Evolutionary conservation across 2,888 invertebrate species (phyloP), one percentile per base, ranked within the genome.

Genomic region (Chrysodeixis includens): DNA sequence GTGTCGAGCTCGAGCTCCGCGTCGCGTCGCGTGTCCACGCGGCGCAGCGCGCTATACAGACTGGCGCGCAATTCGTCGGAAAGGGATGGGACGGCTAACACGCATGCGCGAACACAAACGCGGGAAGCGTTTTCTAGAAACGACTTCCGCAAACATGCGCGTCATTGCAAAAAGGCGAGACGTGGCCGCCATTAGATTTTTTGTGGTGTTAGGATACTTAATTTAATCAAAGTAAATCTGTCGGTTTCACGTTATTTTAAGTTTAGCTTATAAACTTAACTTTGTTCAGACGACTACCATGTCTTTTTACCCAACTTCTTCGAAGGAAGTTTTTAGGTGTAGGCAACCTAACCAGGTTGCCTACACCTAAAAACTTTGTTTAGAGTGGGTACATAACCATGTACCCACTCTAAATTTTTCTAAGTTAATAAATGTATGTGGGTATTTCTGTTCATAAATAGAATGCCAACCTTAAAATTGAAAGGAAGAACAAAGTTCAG

Each of bases 101-200:
- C 93, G 94, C 94, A 93, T 93, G 94, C 94, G 94, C 89, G 59
- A 69, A 79, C 74, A 79, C 76, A 84, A 90, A 90, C 90, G 93
- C 93, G 93, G 93, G 93, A 92, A 94, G 87, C 78, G 83, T 80
- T 81, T 92, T 92, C 93, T 93, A 93, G 92, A 93, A 92, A 85
- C 84, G 81, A 83, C 86, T 86, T 88, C 88, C 86, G 85, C 83
- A 81, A 83, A 83, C 75, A 80, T 76, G 80, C 71, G 83, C 83
- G 75, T 66, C 72, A 62, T 65, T 74, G 76, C 68, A 64, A 78
- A 78, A 49, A 74, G 71, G 68, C 68, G 69, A 71, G 74, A 74
- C 66, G 76, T 71, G 60, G 59, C 51, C 66, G 69, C 67, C 58
- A 56, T 78, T 75, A 61, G 53, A 71, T 72, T 78, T 69, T 71